Evolutionary conservation across 2,797 vertebrate genomes (phyloP), one percentile per base, ranked within the genome.

Genomic region (Sphenopsis melanotis): DNA sequence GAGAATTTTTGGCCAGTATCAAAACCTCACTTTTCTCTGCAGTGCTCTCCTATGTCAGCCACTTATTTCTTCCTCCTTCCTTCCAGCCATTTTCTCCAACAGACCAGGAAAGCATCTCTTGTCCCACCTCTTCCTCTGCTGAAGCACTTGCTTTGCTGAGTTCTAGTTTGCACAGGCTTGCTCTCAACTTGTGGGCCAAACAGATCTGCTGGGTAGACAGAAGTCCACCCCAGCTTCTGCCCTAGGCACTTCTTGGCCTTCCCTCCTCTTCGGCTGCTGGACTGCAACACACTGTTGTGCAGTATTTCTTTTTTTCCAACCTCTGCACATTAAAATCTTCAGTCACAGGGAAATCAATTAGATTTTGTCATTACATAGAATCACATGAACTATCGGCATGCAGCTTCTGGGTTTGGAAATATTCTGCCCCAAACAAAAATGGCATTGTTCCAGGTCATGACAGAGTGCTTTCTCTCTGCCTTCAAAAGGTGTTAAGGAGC

Each of bases 281-380:
- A 60, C 14, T 18, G 29, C 41, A 78, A 18, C 0, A 1, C 3
- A 24, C 1, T 41, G 9, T 15, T 37, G 2, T 27, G 21, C 23
- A 49, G 7, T n/a, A 44, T 60, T 95, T 71, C 37, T 61, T 30
- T 65, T 60, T 15, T 79, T n/a, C 18, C 10, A 41, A 11, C 5
- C 50, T 59, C 42, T 76, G 8, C 17, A 66, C 8, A 34, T 53
- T 56, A 27, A 79, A 78, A 56, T 49, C 18, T 47, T 69, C 57
- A 39, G 36, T n/a, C 26, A 50, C 16, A 61, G 19, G 5, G 30
- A 72, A 52, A 72, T 57, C 6, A 52, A 8, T 72, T 71, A 15
- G 30, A 46, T 26, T 76, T 19, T 44, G 20, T 47, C 15, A 16
- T 24, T 41, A 41, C 30, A 2, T 46, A 24, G 22, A 36, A 60